Base-by-base conservation (phyloP, 2,888 invertebrate species). In the Oscheius sp. region DNA sequence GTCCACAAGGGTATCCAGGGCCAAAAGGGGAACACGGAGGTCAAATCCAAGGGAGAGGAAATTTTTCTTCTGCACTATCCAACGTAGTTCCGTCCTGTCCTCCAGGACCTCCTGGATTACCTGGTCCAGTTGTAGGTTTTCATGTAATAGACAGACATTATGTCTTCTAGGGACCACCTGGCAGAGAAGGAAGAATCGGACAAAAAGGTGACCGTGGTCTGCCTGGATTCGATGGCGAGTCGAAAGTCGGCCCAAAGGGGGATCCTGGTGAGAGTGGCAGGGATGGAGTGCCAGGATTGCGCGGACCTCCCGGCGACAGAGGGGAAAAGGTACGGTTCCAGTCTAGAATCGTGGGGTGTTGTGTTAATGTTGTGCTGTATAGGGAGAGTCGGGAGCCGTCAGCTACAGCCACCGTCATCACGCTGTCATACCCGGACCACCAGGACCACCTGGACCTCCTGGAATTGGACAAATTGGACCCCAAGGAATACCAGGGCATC, bases 211-310 rank as follows among this genome's bases (percentile, higher is more conserved):
- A 88, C 48, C 75, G 88, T 48, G 88, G 88, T 65, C 75, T 88
- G 42, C 88, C 88, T 10, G 88, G 88, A 13, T 88, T 87, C 71
- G 88, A 88, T 73, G 88, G 88, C 73, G 88, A 88, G 65, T 86
- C 86, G 11, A 86, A 85, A 68, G 78, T 80, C 13, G 88, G 88
- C 57, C 88, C 88, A 7, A 87, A 86, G 74, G 88, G 88, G 62
- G 87, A 87, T 7, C 76, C 80, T 2, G 88, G 88, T n/a, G 74
- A 76, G 21, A 76, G 83, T 9, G 87, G 87, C 9, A 74, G 81
- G 29, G 84, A 84, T 74, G 88, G 88, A n/a, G 73, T 80, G 47
- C 84, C 86, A 4, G 88, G 88, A 55, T 63, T 78, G 4, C 66
- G 76, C n/a, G 85, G 85, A 63, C 80, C 82, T 0, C 77, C 80